Conservation (phyloP, 2,797 vertebrate species). For the Phataginus tricuspis region DNA sequence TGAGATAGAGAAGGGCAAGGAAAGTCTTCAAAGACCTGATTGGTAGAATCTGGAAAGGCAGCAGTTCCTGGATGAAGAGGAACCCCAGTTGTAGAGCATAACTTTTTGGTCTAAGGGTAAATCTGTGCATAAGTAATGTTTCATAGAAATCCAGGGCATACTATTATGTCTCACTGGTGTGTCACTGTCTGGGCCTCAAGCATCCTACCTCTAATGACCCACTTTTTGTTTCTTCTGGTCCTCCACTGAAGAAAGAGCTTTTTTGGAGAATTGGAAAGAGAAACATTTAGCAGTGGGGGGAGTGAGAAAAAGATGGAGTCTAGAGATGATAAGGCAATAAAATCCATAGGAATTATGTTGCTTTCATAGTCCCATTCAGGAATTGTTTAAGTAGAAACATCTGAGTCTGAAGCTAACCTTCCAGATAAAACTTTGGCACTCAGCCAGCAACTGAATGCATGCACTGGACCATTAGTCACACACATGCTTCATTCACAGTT, state of each 20-base stretch:
- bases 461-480: slow-evolving; percentile 32
- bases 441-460: background rate
- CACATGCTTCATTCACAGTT: slow-evolving; percentile 43
- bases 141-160: background rate
- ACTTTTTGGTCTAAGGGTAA: background rate
- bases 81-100: background rate
- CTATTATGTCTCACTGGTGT: background rate
- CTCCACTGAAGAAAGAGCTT: background rate
- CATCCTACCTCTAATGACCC: background rate
- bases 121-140: background rate
- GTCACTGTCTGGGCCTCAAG: background rate
- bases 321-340: background rate
- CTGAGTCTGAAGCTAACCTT: slow-evolving; percentile 32
- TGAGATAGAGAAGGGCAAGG: background rate
- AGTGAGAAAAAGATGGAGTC: background rate
- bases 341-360: background rate
- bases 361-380: background rate
- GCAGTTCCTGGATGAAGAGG: background rate
- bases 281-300: background rate
- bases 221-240: background rate
- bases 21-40: background rate
- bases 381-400: slow-evolving; percentile 22
- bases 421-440: slow-evolving; percentile 47
- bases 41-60: background rate
- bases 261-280: background rate